Percentiles rank a stretch among this genome's conserved stretches.
These are phyloP conservation scores for Idaea dimidiata DNA, from an alignment of 2,888 invertebrate species.

Conservation along the genomic window DNA sequence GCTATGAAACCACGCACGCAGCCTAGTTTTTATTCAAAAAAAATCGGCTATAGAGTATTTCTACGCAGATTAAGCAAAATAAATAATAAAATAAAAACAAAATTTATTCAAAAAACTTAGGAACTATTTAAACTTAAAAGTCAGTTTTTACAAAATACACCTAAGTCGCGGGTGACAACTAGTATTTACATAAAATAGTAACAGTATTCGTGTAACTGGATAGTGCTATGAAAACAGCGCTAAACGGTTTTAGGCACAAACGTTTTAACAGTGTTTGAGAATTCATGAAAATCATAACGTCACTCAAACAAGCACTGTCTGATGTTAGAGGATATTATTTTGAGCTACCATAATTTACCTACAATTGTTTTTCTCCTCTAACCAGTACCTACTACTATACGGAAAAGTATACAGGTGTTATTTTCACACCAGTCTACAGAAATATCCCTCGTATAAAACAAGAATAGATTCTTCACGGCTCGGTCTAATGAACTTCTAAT, in stretches of 20 bases:
- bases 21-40: no score
- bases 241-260: not conserved
- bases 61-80: no score
- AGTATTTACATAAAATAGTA: no score
- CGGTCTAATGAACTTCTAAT: not conserved
- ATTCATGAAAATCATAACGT: slow-evolving; percentile 13
- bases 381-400: not conserved
- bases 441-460: not conserved
- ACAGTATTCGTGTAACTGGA: not conserved
- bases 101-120: no score
- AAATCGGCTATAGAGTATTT: no score
- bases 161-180: no score
- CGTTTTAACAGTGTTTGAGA: slow-evolving; percentile 3
- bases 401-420: not conserved
- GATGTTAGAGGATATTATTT: not conserved
- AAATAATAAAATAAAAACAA: no score
- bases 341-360: not conserved
- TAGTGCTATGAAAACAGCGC: slow-evolving; percentile 9
- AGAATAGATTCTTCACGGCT: not conserved
- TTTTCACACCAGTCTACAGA: not conserved
- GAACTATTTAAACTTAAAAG: no score
- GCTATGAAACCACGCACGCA: no score
- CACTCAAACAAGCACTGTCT: slow-evolving; percentile 5
- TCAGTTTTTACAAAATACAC: no score
- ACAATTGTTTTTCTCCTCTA: not conserved